Percentiles rank a stretch among this genome's conserved stretches.
Conservation (phyloP, 1,140 invertebrate genomes). For the Camponotus vicinus region DNA sequence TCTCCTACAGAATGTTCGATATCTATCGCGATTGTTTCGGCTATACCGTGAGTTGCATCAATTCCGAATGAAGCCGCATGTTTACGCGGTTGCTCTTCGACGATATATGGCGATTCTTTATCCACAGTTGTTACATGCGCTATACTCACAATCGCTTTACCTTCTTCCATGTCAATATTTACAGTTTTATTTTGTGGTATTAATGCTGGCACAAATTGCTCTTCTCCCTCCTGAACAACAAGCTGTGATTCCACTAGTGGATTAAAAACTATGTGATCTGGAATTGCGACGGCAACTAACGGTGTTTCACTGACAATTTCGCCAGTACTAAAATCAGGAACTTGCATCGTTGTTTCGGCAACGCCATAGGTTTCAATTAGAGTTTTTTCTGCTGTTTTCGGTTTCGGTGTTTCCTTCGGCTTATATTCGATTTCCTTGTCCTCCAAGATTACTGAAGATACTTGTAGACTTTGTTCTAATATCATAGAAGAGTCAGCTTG, state of each 20-base stretch:
- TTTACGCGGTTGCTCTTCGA: constrained; percentile 69
- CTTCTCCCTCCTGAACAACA: constrained; percentile 83
- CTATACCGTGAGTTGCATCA: constrained; percentile 71
- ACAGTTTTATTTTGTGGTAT: constrained; percentile 79
- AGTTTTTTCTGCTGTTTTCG: constrained; percentile 77
- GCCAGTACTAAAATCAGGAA: constrained; percentile 73
- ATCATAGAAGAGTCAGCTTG: constrained; percentile 79
- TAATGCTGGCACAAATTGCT: constrained; percentile 75
- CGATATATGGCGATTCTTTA: constrained; percentile 77
- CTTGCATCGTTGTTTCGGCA: constrained; percentile 80
- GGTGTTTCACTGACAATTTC: constrained; percentile 68
- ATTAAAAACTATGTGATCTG: constrained; percentile 72
- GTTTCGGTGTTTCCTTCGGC: constrained; percentile 76
- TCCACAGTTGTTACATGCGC: constrained; percentile 79
- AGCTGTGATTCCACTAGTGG: constrained; percentile 71
- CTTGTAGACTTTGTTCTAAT: constrained; percentile 79
- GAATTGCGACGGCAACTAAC: constrained; percentile 57
- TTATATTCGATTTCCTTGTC: constrained; percentile 86
- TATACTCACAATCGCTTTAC: constrained; percentile 72
- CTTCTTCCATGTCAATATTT: constrained; percentile 79
- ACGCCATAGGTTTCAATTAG: constrained; percentile 78
- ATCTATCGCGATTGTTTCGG: constrained; percentile 69
- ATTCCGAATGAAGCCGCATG: constrained; percentile 70
- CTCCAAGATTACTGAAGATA: constrained; percentile 81
- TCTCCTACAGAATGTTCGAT: constrained; percentile 68